These are phyloP conservation scores for Nestor notabilis DNA, from an alignment of 2,113 vertebrate species.

Conservation along the genomic window DNA sequence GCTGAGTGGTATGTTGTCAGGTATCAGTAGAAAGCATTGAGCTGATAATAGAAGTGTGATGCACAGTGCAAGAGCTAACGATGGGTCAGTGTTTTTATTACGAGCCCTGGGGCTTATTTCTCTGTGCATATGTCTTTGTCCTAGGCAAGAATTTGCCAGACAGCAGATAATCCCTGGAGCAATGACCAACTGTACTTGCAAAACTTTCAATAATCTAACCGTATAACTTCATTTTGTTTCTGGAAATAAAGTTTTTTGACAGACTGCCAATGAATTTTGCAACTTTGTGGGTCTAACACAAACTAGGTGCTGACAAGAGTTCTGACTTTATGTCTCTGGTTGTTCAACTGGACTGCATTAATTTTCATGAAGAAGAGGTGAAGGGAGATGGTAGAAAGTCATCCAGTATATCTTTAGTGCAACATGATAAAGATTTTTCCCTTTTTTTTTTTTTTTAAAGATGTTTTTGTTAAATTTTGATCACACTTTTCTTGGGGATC, in stretches of 20 bases:
- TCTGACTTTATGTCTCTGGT: background rate
- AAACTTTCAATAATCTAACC: background rate
- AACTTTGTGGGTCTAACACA: background rate
- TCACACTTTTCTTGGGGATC: background rate
- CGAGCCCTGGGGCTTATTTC: background rate
- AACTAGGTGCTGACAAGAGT: background rate
- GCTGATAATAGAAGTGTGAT: background rate
- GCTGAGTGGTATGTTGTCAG: slow-evolving; percentile 39
- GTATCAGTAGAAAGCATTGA: slow-evolving; percentile 24
- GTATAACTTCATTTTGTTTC: background rate
- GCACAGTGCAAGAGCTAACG: background rate
- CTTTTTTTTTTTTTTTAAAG: background rate
- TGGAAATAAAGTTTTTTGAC: background rate
- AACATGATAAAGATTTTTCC: background rate
- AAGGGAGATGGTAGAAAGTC: background rate
- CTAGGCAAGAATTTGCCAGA: background rate
- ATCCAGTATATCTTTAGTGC: background rate
- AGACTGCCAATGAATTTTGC: background rate
- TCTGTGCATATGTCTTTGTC: background rate
- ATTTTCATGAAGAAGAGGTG: background rate
- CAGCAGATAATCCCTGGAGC: background rate
- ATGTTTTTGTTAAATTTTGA: background rate
- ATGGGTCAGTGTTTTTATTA: slow-evolving; percentile 28
- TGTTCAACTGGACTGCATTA: background rate
- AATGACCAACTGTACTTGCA: background rate